A percentile compares a stretch with the other conserved stretches of the same genome.
Evolutionary conservation across 2,888 invertebrate species (phyloP).

Genomic region (Trissoscelio sp.): DNA sequence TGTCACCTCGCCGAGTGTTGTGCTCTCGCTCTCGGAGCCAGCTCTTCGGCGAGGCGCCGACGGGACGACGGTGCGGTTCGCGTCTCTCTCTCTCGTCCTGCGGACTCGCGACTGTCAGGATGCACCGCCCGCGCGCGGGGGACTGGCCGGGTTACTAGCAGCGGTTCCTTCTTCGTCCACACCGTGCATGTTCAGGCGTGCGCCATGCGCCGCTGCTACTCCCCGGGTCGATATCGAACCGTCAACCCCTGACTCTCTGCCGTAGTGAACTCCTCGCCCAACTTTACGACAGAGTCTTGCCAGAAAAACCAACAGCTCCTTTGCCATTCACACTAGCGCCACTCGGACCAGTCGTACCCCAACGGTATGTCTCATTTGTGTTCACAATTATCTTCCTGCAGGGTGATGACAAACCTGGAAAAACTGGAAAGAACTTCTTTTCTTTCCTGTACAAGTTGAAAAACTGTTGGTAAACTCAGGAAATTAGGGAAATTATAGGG

Average conservation of each 20-base stretch:
- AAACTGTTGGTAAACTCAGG: too few species aligned
- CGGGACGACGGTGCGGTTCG: constrained; percentile 40
- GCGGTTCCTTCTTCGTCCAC: constrained; percentile 74
- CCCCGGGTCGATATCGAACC: constrained; percentile 82
- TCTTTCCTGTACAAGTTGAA: too few species aligned
- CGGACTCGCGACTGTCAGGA: constrained; percentile 70
- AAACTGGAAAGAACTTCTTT: too few species aligned
- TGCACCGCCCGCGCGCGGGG: constrained; percentile 82
- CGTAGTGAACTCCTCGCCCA: constrained; percentile 70
- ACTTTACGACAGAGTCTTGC: constrained; percentile 31
- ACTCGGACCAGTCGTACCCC: neutral
- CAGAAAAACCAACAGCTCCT: constrained; percentile 3
- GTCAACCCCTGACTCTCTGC: constrained; percentile 72
- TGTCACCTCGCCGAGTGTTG: constrained; percentile 54
- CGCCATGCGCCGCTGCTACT: constrained; percentile 80
- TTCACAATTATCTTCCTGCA: neutral
- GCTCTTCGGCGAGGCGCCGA: constrained; percentile 68
- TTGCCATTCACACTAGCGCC: constrained; percentile 2
- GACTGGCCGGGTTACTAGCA: constrained; percentile 82
- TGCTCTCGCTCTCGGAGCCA: constrained; percentile 60
- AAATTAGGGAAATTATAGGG: too few species aligned
- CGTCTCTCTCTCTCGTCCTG: constrained; percentile 49
- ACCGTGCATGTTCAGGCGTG: constrained; percentile 80
- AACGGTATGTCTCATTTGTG: constrained; percentile 3
- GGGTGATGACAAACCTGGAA: too few species aligned